Evolutionary conservation across 2,113 vertebrate genomes (phyloP), one percentile per base, ranked within the genome.

Genomic region (Eulemur rufifrons): DNA sequence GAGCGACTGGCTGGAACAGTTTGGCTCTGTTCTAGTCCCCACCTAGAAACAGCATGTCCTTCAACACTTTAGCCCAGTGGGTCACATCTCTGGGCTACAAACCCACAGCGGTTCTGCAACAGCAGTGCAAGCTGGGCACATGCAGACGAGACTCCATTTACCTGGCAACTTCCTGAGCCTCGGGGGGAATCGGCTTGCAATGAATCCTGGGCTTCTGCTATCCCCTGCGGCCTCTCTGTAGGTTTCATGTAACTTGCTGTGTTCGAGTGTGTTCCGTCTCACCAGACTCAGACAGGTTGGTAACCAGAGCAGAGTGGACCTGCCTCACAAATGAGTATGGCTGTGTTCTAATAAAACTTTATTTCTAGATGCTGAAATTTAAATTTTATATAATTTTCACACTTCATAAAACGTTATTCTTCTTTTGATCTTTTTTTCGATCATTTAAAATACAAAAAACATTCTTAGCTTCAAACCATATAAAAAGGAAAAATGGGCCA

Each of bases 371-470:
- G 37, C 8, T 45, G 45, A 73, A 64, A 80, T 90, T 50, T 59
- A 84, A 84, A 81, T 47, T 66, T 63, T 42, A 81, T 20, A 29
- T 50, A 68, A 81, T 66, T 89, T 87, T 96, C 25, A 81, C 0
- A 4, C 27, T 68, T 68, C 14, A 54, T 61, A 32, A 52, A 85
- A 64, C 66, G 52, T 32, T 47, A 74, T 50, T 89, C 9, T 80
- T 78, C 29, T 80, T 89, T 95, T 73, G 20, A 71, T 91, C 71
- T 61, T 86, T 92, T 92, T 96, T 34, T 5, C 14, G 61, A 32
- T 2, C 10, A 81, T 68, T 80, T 84, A 85, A 91, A 86, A 63
- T 50, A n/a, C 5, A 68, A 37, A 69, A 83, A 74, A 25, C 3
- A 17, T 54, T 84, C 66, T 94, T 87, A 74, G 64, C 76, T 88